Conservation (phyloP, 2,888 invertebrate species). For the Brassicogethes aeneus region DNA sequence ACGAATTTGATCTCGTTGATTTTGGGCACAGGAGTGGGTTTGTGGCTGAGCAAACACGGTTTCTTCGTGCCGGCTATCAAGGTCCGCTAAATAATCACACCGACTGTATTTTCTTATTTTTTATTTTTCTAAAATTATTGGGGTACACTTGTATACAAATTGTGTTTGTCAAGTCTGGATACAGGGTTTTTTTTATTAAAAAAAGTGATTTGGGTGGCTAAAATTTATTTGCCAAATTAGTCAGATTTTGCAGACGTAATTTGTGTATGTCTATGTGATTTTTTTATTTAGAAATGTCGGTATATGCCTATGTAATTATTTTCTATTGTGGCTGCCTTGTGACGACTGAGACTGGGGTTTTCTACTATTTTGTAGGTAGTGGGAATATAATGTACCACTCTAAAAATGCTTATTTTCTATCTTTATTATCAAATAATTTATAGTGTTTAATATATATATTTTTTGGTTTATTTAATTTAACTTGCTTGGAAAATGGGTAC, state of each 20-base stretch:
- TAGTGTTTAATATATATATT: conserved; percentile 1
- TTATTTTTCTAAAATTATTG: conserved; percentile 8
- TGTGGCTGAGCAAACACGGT: conserved; percentile 58
- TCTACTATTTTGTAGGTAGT: conserved; percentile 22
- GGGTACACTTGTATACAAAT: not conserved
- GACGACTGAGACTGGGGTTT: conserved; percentile 38
- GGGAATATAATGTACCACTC: conserved; percentile 13
- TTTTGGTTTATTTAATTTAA: not conserved
- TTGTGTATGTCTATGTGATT: not conserved
- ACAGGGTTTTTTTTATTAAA: conserved; percentile 1
- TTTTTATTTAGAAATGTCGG: conserved; percentile 20
- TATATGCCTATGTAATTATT: conserved; percentile 28
- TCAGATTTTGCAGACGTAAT: conserved; percentile 3
- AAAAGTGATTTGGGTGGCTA: not conserved
- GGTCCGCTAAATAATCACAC: conserved; percentile 30
- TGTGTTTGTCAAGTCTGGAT: not conserved
- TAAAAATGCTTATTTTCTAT: conserved; percentile 17
- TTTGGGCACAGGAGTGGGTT: conserved; percentile 83
- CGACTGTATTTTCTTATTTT: not conserved
- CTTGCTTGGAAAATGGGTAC: not conserved
- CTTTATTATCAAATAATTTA: conserved; percentile 7
- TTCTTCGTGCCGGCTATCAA: conserved; percentile 37
- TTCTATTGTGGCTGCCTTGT: conserved; percentile 31
- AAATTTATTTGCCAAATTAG: not conserved
- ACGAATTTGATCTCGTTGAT: conserved; percentile 85